Evolutionary conservation across 2,888 invertebrate species (phyloP).

Genomic region (Caenorhabditis wallacei): DNA sequence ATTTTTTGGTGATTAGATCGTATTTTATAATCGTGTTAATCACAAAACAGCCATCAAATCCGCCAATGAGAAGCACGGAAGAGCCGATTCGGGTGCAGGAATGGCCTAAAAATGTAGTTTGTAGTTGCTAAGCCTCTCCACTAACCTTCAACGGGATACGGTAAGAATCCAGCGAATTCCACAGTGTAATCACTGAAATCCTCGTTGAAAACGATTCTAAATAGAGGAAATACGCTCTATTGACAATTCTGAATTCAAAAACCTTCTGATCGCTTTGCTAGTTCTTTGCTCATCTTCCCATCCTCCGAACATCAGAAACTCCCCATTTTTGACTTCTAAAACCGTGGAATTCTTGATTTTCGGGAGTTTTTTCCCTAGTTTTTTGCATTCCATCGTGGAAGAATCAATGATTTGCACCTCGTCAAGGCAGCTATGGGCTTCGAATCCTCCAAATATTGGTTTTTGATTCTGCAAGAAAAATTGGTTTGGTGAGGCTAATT

Average conservation of each 20-base stretch:
- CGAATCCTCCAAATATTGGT: conserved; percentile 67
- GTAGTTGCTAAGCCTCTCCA: no score
- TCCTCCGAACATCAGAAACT: conserved; percentile 77
- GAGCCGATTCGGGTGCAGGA: conserved; percentile 4
- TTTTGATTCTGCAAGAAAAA: conserved; percentile 42
- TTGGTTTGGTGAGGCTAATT: background rate
- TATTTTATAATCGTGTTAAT: conserved; percentile 66
- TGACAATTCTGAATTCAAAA: background rate
- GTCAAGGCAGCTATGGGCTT: conserved; percentile 60
- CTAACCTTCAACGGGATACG: conserved; percentile 69
- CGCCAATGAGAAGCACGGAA: conserved; percentile 63
- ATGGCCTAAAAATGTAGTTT: conserved; percentile 27
- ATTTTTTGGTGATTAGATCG: conserved; percentile 58
- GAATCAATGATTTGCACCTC: conserved; percentile 45
- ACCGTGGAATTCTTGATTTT: conserved; percentile 63
- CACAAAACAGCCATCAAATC: conserved; percentile 72
- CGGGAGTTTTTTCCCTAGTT: conserved; percentile 38
- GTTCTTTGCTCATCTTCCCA: conserved; percentile 78
- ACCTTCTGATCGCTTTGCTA: conserved; percentile 70
- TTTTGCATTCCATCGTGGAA: conserved; percentile 12
- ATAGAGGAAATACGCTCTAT: conserved; percentile 1
- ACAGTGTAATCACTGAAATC: conserved; percentile 33
- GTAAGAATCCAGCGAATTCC: conserved; percentile 55
- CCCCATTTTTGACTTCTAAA: conserved; percentile 28
- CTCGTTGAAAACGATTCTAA: conserved; percentile 51